Evolutionary conservation across 2,113 vertebrate species (phyloP).

Genomic region (Istiophorus platypterus): DNA sequence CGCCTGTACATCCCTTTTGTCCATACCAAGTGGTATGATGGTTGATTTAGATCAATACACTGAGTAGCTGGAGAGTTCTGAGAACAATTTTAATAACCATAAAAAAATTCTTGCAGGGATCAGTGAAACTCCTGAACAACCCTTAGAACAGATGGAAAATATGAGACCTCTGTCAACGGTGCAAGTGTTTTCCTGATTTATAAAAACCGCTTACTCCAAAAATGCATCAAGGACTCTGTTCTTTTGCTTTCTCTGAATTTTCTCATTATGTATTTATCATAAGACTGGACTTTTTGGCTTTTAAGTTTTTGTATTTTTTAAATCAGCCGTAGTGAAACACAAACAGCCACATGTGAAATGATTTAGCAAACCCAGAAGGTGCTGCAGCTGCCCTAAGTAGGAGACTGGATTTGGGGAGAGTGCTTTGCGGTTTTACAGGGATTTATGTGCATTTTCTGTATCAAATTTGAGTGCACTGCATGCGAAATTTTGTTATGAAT

Average conservation of each 20-base stretch:
- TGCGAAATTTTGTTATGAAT: not conserved
- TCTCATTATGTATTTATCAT: not conserved
- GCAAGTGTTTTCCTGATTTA: not conserved
- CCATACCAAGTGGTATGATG: too few species aligned
- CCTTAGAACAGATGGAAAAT: not conserved
- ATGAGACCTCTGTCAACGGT: not conserved
- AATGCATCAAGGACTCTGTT: not conserved
- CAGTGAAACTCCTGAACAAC: too few species aligned
- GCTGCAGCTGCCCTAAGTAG: slow-evolving; percentile 26
- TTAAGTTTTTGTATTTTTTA: not conserved
- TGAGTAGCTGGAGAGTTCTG: too few species aligned
- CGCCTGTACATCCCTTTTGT: too few species aligned
- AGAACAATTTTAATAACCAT: too few species aligned
- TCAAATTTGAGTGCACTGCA: slow-evolving; percentile 13
- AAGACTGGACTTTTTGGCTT: not conserved
- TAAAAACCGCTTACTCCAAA: not conserved
- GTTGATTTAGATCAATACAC: too few species aligned
- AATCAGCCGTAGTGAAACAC: slow-evolving; percentile 1
- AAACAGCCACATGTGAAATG: slow-evolving; percentile 16
- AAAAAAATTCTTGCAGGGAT: too few species aligned
- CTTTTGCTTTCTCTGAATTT: not conserved
- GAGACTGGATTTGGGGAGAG: slow-evolving; percentile 8
- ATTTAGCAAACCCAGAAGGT: slow-evolving; percentile 30
- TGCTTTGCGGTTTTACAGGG: not conserved
- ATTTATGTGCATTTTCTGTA: not conserved